Conservation (phyloP, 2,888 invertebrate species). For the Graphium colonna region DNA sequence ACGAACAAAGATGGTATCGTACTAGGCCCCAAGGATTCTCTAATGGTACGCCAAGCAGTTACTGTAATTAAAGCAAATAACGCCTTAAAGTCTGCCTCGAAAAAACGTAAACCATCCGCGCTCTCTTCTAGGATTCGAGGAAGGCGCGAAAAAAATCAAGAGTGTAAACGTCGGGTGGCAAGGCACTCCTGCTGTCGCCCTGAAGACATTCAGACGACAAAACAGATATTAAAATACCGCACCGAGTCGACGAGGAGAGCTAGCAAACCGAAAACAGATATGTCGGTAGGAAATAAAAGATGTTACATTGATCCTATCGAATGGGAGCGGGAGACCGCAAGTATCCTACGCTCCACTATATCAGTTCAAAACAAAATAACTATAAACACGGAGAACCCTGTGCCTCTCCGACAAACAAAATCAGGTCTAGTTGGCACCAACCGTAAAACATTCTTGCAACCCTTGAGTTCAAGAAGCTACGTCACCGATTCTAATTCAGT, state of each 20-base stretch:
- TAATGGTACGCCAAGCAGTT: conserved; percentile 74
- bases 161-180: conserved; percentile 59
- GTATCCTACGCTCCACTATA: conserved; percentile 71
- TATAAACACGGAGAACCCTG: conserved; percentile 45
- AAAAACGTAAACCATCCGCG: conserved; percentile 75
- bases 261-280: conserved; percentile 61
- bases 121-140: conserved; percentile 74
- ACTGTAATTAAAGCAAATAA: conserved; percentile 69
- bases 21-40: conserved; percentile 53
- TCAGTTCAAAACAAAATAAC: conserved; percentile 65
- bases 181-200: conserved; percentile 69
- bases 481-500: conserved; percentile 53
- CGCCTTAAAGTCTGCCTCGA: conserved; percentile 53
- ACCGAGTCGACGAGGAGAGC: conserved; percentile 67
- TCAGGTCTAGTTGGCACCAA: conserved; percentile 47
- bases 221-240: conserved; percentile 55
- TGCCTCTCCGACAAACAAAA: conserved; percentile 54
- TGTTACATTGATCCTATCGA: conserved; percentile 74
- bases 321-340: conserved; percentile 80
- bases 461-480: conserved; percentile 46
- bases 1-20: conserved; percentile 62
- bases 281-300: conserved; percentile 75
- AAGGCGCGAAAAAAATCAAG: conserved; percentile 69
- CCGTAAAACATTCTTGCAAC: conserved; percentile 44
- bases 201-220: conserved; percentile 46